A percentile compares a stretch with the other conserved stretches of the same genome.
These are phyloP conservation scores for Megastigmus dorsalis DNA, from an alignment of 2,888 invertebrate species.

Conservation along the genomic window DNA sequence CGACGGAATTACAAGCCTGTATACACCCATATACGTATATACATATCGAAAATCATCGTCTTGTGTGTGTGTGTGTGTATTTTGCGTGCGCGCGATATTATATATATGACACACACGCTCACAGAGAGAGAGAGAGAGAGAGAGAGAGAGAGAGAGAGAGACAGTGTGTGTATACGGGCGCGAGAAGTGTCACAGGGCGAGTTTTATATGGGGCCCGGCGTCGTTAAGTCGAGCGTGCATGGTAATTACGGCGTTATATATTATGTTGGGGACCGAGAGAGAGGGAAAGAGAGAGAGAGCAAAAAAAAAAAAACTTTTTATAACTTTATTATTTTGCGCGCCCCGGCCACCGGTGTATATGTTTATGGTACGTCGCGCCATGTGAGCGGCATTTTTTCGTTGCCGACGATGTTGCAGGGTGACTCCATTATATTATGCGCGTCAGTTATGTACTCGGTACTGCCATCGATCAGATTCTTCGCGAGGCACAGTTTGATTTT, in stretches of 20 bases:
- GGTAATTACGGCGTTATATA: constrained; percentile 27
- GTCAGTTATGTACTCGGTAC: too few relatives aligned
- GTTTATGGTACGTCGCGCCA: too few relatives aligned
- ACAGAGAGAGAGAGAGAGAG: too few relatives aligned
- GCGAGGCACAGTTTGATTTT: too few relatives aligned
- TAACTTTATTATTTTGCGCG: too few relatives aligned
- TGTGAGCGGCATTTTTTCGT: too few relatives aligned
- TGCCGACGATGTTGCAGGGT: too few relatives aligned
- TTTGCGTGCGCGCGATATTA: constrained; percentile 28
- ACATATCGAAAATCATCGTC: background rate
- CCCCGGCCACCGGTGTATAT: too few relatives aligned
- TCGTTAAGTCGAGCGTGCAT: constrained; percentile 22
- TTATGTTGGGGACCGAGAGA: constrained; percentile 13
- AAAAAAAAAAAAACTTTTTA: constrained; percentile 35
- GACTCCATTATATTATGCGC: too few relatives aligned
- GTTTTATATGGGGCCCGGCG: constrained; percentile 12
- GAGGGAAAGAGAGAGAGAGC: too few relatives aligned
- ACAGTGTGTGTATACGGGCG: background rate
- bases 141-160: too few relatives aligned
- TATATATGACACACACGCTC: constrained; percentile 2
- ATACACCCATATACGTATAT: background rate
- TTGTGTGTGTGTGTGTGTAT: background rate
- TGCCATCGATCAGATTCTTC: too few relatives aligned
- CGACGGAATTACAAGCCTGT: constrained; percentile 9
- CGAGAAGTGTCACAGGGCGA: constrained; percentile 5